Evolutionary conservation across 2,888 invertebrate species (phyloP).

Genomic region (Idaea biselata): DNA sequence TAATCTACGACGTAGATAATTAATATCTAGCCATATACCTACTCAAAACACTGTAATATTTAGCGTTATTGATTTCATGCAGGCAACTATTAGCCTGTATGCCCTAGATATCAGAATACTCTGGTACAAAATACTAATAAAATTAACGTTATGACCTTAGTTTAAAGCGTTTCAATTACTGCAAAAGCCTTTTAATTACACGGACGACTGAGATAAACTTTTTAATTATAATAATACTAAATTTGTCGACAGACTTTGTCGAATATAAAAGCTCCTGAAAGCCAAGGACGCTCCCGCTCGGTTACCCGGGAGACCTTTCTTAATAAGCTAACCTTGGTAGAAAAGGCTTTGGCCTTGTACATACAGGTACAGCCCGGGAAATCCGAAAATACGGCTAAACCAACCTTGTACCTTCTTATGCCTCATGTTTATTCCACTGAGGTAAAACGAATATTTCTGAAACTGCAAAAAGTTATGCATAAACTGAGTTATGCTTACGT

Average conservation of each 20-base stretch:
- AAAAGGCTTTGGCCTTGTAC: constrained; percentile 49
- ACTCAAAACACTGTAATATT: neutral
- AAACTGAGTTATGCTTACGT: neutral
- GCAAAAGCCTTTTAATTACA: constrained; percentile 9
- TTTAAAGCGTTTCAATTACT: neutral
- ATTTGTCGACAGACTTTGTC: constrained; percentile 38
- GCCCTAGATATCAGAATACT: neutral
- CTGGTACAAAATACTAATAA: neutral
- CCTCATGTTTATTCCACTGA: neutral
- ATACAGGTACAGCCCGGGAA: constrained; percentile 17
- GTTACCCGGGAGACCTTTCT: constrained; percentile 49
- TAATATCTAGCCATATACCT: neutral
- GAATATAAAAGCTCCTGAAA: constrained; percentile 37
- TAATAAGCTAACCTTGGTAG: constrained; percentile 42
- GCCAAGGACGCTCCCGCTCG: constrained; percentile 52
- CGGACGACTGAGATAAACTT: constrained; percentile 28
- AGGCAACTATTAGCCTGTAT: neutral
- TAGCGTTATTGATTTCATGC: no score
- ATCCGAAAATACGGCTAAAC: constrained; percentile 18
- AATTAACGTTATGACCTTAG: constrained; percentile 6
- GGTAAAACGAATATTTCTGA: neutral
- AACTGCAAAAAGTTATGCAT: neutral
- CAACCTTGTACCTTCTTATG: constrained; percentile 14
- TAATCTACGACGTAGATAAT: neutral
- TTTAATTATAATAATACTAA: constrained; percentile 29